Conservation (phyloP, 2,797 vertebrate genomes). For the Triplophysa bombifrons region DNA sequence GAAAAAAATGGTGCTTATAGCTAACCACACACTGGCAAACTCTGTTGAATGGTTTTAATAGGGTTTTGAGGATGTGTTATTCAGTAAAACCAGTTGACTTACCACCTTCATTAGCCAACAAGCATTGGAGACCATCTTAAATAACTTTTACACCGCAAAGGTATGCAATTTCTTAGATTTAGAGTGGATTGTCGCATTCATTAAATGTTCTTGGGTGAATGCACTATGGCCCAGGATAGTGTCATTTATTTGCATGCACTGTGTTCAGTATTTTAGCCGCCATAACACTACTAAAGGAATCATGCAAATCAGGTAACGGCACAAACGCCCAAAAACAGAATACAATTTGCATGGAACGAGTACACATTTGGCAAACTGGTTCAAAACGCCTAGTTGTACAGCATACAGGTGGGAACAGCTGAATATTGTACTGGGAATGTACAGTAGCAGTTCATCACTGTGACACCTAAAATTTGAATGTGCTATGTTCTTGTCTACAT, state of each 20-base stretch:
- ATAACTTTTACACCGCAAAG: background rate
- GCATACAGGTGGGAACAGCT: background rate
- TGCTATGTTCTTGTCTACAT: too few relatives aligned
- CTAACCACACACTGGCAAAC: background rate
- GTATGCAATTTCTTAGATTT: too few relatives aligned
- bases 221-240: too few relatives aligned
- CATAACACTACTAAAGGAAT: background rate
- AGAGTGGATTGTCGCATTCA: too few relatives aligned
- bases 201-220: too few relatives aligned
- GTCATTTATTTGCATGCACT: background rate
- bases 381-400: background rate
- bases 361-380: background rate
- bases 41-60: background rate
- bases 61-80: background rate
- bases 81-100: background rate
- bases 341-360: background rate
- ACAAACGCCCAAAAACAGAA: background rate
- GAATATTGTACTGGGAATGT: background rate
- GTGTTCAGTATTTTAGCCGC: background rate
- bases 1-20: background rate
- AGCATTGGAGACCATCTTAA: background rate
- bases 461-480: too few relatives aligned
- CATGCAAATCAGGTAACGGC: constrained; percentile 7
- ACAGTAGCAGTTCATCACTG: background rate
- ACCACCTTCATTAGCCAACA: background rate